Percentiles rank a stretch among this genome's conserved stretches.
These are phyloP conservation scores for Anoplius nigerrimus DNA, from an alignment of 2,888 invertebrate species.

Conservation along the genomic window DNA sequence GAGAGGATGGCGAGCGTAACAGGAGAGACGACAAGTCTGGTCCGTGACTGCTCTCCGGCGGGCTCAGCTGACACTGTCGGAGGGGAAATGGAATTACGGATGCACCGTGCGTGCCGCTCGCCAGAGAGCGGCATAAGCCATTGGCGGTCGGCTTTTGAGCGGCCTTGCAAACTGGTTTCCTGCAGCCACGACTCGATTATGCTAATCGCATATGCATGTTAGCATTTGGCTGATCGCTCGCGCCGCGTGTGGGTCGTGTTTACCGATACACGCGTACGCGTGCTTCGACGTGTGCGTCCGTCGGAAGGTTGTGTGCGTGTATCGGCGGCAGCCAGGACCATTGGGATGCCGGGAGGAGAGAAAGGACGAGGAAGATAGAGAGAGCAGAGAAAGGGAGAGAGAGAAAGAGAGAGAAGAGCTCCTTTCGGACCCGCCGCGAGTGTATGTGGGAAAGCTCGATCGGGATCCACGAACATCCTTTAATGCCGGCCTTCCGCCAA, in stretches of 20 bases:
- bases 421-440: constrained; percentile 32
- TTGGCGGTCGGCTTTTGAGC: constrained; percentile 66
- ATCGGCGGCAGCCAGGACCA: background rate
- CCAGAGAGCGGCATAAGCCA: constrained; percentile 56
- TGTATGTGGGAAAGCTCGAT: constrained; percentile 44
- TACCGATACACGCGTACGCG: constrained; percentile 44
- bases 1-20: constrained; percentile 12
- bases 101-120: constrained; percentile 62
- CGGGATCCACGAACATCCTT: constrained; percentile 43
- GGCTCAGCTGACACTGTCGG: constrained; percentile 55
- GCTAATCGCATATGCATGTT: constrained; percentile 71
- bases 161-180: constrained; percentile 75
- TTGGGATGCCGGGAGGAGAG: background rate
- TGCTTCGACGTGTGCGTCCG: too few species aligned
- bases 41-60: constrained; percentile 28
- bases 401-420: background rate
- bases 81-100: constrained; percentile 64
- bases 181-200: constrained; percentile 71
- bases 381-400: background rate
- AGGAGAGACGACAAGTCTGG: background rate
- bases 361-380: too few species aligned
- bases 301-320: too few species aligned
- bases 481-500: constrained; percentile 52
- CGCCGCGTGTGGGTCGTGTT: constrained; percentile 51
- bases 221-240: constrained; percentile 65